Conservation (phyloP, 1,140 invertebrate species). For the Pseudomyrmex sp. region DNA sequence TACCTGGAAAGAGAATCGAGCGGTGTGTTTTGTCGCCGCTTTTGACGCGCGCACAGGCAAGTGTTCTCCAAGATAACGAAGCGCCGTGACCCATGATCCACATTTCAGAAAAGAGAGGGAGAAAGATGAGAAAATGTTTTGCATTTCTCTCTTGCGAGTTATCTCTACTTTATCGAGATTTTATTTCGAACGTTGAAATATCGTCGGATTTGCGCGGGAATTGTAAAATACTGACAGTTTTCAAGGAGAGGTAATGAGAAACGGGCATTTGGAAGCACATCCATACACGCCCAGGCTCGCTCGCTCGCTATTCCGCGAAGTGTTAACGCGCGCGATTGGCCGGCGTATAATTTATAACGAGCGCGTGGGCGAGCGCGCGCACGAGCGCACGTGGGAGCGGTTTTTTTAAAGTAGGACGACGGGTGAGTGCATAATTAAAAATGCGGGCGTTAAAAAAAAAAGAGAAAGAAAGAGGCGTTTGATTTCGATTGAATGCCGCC, state of each 20-base stretch:
- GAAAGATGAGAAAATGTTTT: background rate
- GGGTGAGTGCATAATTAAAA: constrained; percentile 59
- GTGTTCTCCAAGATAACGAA: constrained; percentile 66
- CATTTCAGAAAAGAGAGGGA: background rate
- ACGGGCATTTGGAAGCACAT: constrained; percentile 2
- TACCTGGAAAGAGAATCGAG: constrained; percentile 71
- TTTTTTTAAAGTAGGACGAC: constrained; percentile 62
- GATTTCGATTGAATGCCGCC: constrained; percentile 41
- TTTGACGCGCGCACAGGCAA: background rate
- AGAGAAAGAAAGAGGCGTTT: constrained; percentile 37
- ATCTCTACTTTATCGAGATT: too few relatives aligned
- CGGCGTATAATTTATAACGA: constrained; percentile 61
- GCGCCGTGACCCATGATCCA: constrained; percentile 16
- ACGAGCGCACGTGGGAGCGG: constrained; percentile 52
- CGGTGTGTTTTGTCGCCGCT: constrained; percentile 45
- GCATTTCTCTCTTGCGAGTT: background rate
- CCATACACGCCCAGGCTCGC: constrained; percentile 7
- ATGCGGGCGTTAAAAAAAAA: constrained; percentile 11
- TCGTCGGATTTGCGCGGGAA: background rate
- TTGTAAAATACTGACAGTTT: background rate
- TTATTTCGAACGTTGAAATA: background rate
- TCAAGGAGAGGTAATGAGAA: background rate
- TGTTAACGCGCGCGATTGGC: constrained; percentile 45
- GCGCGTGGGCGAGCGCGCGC: constrained; percentile 19
- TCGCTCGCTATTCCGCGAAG: constrained; percentile 39